Evolutionary conservation across 2,113 vertebrate species (phyloP).

Genomic region (Larimichthys polyactis): DNA sequence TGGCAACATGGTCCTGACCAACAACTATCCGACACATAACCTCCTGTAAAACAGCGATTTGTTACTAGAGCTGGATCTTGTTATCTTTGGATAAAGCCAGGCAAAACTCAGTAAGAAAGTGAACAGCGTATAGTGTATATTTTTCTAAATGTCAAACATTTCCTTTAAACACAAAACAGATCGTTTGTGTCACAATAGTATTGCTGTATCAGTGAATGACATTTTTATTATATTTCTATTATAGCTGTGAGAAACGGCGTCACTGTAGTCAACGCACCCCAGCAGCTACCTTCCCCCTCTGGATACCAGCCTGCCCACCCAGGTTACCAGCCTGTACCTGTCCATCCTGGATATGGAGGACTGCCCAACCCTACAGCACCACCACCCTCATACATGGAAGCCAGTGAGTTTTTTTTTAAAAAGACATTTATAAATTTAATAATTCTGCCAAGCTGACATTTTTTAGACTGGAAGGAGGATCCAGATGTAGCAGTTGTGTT

Average conservation of each 20-base stretch:
- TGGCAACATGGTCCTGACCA: not conserved
- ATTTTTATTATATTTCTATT: slow-evolving; percentile 6
- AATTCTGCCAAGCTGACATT: not conserved
- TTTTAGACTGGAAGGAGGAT: not conserved
- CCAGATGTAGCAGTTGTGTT: not conserved
- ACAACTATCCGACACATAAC: not conserved
- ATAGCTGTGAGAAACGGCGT: slow-evolving; percentile 74
- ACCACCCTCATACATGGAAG: slow-evolving; percentile 86
- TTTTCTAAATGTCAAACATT: not conserved
- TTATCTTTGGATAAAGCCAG: not conserved
- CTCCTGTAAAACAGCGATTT: not conserved
- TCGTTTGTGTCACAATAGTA: not conserved
- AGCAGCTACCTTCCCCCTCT: slow-evolving; percentile 51
- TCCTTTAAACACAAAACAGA: not conserved
- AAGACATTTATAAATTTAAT: not conserved
- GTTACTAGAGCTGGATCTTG: too few relatives aligned
- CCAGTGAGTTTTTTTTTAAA: slow-evolving; percentile 63
- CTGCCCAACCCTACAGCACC: slow-evolving; percentile 76
- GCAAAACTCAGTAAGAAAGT: not conserved
- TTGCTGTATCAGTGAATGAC: too few relatives aligned
- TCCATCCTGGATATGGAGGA: slow-evolving; percentile 73
- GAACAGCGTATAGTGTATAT: not conserved
- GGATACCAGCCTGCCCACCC: slow-evolving; percentile 65
- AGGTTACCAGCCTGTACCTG: slow-evolving; percentile 84
- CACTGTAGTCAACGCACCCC: slow-evolving; percentile 75